phyloP scores from a whole-genome alignment of 2,797 vertebrate species.

The Phoeniculus purpureus region DNA sequence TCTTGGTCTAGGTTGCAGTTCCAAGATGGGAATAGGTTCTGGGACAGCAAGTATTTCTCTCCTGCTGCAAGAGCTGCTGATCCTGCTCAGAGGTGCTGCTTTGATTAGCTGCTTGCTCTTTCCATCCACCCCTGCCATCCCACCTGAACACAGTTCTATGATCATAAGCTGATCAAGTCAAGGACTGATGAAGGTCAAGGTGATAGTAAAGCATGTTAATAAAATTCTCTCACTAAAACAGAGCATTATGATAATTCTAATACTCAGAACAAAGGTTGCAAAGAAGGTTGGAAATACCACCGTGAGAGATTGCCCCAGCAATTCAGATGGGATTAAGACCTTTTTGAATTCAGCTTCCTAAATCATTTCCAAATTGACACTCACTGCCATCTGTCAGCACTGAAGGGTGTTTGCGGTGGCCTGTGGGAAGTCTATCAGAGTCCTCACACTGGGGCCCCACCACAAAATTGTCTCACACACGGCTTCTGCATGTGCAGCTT shows the following conservation, averaged over 20 bases:
- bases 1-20: background rate
- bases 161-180: background rate
- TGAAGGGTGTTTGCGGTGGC: background rate
- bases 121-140: background rate
- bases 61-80: background rate
- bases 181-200: slow-evolving; percentile 45
- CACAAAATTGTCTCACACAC: rapidly evolving
- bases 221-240: slow-evolving; percentile 1
- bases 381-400: background rate
- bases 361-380: background rate
- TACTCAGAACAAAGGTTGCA: slow-evolving; percentile 2
- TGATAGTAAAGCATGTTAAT: slow-evolving; percentile 6
- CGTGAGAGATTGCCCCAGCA: background rate
- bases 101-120: slow-evolving; percentile 24
- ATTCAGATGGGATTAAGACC: background rate
- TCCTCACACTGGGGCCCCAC: background rate
- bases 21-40: background rate
- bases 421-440: background rate
- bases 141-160: slow-evolving; percentile 1
- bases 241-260: background rate
- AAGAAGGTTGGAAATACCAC: background rate
- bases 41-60: background rate
- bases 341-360: background rate
- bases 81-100: background rate
- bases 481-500: background rate